These are phyloP conservation scores for Epirrhoe alternata DNA, from an alignment of 2,888 invertebrate species.

Conservation along the genomic window DNA sequence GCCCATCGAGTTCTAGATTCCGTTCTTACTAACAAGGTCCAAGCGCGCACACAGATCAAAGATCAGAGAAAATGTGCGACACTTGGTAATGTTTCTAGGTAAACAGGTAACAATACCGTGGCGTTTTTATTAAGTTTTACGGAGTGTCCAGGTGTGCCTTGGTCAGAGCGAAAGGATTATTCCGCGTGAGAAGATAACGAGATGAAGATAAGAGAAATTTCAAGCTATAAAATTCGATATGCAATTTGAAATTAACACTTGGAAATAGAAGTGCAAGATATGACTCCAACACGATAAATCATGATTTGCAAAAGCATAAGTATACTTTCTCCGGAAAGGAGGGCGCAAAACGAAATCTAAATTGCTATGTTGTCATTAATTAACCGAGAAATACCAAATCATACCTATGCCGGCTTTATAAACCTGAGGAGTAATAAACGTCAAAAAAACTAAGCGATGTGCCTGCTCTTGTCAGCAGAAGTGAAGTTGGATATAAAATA, in stretches of 20 bases:
- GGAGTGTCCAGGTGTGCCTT: neutral
- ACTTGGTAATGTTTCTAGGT: too few relatives aligned
- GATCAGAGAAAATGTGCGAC: too few relatives aligned
- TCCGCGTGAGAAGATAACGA: slow-evolving; percentile 32
- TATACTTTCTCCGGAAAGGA: slow-evolving; percentile 60
- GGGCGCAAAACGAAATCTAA: slow-evolving; percentile 50
- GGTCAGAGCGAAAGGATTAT: slow-evolving; percentile 35
- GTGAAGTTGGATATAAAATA: neutral
- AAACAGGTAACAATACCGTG: too few relatives aligned
- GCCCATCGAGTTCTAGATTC: too few relatives aligned
- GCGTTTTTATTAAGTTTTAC: too few relatives aligned
- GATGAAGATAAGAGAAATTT: neutral
- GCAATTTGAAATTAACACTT: slow-evolving; percentile 27
- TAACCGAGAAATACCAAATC: slow-evolving; percentile 32
- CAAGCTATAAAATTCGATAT: slow-evolving; percentile 22
- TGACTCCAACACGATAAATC: slow-evolving; percentile 53
- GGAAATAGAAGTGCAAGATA: slow-evolving; percentile 53
- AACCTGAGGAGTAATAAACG: neutral
- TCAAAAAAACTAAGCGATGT: neutral
- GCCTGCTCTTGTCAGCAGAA: neutral
- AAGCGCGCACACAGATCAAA: too few relatives aligned
- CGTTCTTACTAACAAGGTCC: too few relatives aligned
- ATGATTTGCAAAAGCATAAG: slow-evolving; percentile 55
- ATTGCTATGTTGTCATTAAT: slow-evolving; percentile 47
- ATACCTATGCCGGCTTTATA: neutral